Percentiles rank a stretch among this genome's conserved stretches.
Evolutionary conservation across 1,140 invertebrate species (phyloP).

Genomic region (Drosophila kanapiae): DNA sequence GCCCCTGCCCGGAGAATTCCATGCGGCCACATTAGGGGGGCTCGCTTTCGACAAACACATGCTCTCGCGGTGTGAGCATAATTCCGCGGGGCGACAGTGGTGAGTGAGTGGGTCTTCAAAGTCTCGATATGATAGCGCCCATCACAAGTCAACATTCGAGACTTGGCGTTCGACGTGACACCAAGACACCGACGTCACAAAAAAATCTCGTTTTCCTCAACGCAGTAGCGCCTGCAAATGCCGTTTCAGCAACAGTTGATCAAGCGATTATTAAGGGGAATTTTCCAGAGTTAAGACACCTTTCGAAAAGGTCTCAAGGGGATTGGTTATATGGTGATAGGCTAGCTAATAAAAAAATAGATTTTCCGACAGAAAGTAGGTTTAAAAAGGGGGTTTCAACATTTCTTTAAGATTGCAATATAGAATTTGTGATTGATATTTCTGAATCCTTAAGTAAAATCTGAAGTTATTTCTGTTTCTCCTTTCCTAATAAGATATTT

Average conservation of each 20-base stretch:
- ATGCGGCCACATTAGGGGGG: slow-evolving; percentile 48
- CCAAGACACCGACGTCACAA: slow-evolving; percentile 25
- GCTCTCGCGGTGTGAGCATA: slow-evolving; percentile 17
- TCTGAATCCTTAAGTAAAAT: too few relatives aligned
- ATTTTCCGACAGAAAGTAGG: too few relatives aligned
- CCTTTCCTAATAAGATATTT: too few relatives aligned
- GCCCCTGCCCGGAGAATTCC: slow-evolving; percentile 27
- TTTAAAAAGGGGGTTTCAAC: not conserved
- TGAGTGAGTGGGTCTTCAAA: slow-evolving; percentile 17
- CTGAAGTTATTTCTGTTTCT: too few relatives aligned
- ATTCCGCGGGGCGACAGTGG: slow-evolving; percentile 5
- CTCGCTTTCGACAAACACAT: slow-evolving; percentile 47
- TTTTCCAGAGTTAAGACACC: slow-evolving; percentile 21
- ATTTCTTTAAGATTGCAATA: too few relatives aligned
- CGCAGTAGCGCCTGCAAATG: slow-evolving; percentile 23
- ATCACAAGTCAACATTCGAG: slow-evolving; percentile 33
- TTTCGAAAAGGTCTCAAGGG: slow-evolving; percentile 19
- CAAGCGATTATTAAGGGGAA: slow-evolving; percentile 41
- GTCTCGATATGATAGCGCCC: slow-evolving; percentile 43
- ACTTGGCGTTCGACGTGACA: slow-evolving; percentile 17
- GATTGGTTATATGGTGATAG: slow-evolving; percentile 1
- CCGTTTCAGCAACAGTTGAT: slow-evolving; percentile 48
- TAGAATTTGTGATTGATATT: not conserved
- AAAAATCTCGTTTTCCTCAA: slow-evolving; percentile 39
- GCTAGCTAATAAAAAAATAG: not conserved